These are phyloP conservation scores for Ylistrum balloti DNA, from an alignment of 1,140 invertebrate genomes.

Conservation along the genomic window DNA sequence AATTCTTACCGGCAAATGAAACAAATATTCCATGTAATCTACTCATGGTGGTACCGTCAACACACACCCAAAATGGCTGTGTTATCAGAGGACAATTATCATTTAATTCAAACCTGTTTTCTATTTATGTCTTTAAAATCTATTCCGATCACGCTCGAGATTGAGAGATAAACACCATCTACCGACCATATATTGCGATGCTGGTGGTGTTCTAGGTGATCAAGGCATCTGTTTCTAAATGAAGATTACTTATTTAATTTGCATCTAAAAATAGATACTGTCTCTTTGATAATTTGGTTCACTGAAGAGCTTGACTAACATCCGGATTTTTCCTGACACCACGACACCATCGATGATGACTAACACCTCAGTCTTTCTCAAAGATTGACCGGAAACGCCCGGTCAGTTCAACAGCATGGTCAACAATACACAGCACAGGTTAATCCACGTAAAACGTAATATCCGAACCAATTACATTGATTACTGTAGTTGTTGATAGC, in stretches of 20 bases:
- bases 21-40: not conserved
- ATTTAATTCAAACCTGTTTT: constrained; percentile 12
- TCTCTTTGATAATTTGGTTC: not conserved
- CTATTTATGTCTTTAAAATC: not conserved
- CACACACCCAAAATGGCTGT: constrained; percentile 4
- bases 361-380: not conserved
- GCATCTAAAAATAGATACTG: not conserved
- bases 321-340: not conserved
- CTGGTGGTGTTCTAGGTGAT: not conserved
- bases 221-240: constrained; percentile 26
- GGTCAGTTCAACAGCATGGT: not conserved
- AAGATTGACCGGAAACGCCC: constrained; percentile 18
- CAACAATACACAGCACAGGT: not conserved
- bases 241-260: not conserved
- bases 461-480: no score
- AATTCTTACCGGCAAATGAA: not conserved
- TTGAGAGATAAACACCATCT: not conserved
- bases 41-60: not conserved
- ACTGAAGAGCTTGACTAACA: not conserved
- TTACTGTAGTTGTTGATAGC: no score
- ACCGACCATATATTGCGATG: not conserved
- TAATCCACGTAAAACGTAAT: not conserved
- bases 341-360: not conserved
- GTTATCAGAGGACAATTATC: not conserved
- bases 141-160: not conserved